These are phyloP conservation scores for Darevskia mixta DNA, from an alignment of 2,797 vertebrate genomes.

Conservation along the genomic window DNA sequence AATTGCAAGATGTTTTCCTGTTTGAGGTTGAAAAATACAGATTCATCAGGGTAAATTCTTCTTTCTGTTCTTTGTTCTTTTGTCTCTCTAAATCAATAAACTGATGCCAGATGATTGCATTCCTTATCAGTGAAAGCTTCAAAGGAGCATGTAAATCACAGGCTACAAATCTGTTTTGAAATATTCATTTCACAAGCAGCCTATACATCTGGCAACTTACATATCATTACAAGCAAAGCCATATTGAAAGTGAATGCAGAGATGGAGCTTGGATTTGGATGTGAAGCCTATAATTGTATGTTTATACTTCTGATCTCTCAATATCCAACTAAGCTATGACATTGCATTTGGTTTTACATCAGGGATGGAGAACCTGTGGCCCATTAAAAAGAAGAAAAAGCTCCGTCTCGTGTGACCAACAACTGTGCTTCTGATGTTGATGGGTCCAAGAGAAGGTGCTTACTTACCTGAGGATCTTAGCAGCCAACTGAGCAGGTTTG, in stretches of 20 bases:
- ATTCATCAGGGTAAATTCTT: conserved; percentile 50
- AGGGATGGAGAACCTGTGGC: too few species aligned
- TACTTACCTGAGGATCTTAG: too few species aligned
- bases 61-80: conserved; percentile 52
- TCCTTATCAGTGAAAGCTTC: conserved; percentile 61
- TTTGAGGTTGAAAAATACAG: conserved; percentile 44
- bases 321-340: neutral
- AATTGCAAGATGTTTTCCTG: conserved; percentile 29
- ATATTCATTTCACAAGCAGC: conserved; percentile 46
- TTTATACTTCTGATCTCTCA: neutral
- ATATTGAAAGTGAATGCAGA: neutral
- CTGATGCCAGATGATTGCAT: conserved; percentile 45
- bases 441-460: too few species aligned
- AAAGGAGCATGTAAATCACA: conserved; percentile 49
- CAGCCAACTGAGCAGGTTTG: too few species aligned
- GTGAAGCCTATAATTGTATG: neutral
- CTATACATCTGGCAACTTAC: conserved; percentile 38
- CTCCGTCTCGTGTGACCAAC: too few species aligned
- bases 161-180: conserved; percentile 38
- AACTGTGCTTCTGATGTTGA: too few species aligned
- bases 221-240: conserved; percentile 19
- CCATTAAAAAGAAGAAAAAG: too few species aligned
- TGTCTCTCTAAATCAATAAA: conserved; percentile 60
- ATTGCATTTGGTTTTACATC: neutral
- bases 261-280: neutral